Conservation (phyloP, 35 echinoderm and acorn worm genomes). For the Strongylocentrotus purpuratus region DNA sequence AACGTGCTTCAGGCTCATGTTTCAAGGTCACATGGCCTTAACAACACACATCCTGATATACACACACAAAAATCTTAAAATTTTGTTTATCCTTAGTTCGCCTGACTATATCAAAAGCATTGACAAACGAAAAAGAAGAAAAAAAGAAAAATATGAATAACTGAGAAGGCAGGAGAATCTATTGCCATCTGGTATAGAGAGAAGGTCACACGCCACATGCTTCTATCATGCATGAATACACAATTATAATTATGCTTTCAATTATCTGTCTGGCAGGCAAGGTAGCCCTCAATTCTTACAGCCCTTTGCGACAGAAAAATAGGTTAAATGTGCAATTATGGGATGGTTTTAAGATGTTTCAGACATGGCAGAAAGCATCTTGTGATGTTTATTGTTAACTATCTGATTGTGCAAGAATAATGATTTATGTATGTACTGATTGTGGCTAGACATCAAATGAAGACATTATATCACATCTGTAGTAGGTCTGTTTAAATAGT, state of each 20-base stretch:
- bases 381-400: background rate
- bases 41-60: background rate
- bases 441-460: too few species aligned
- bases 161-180: background rate
- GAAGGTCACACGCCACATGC: background rate
- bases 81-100: background rate
- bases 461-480: too few species aligned
- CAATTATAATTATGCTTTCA: conserved; percentile 6
- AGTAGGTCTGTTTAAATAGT: too few species aligned
- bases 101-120: background rate
- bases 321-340: background rate
- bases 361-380: background rate
- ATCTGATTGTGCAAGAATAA: background rate
- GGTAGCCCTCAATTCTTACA: background rate
- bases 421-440: too few species aligned
- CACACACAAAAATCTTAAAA: too few species aligned
- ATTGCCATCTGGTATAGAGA: background rate
- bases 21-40: background rate
- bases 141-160: background rate
- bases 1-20: too few species aligned
- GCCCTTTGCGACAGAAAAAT: background rate
- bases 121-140: background rate
- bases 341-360: background rate
- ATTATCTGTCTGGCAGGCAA: background rate
- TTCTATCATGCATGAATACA: background rate